A percentile compares a stretch with the other conserved stretches of the same genome.
These are phyloP conservation scores for Myotis myotis DNA, from an alignment of 2,797 vertebrate genomes.

Conservation along the genomic window DNA sequence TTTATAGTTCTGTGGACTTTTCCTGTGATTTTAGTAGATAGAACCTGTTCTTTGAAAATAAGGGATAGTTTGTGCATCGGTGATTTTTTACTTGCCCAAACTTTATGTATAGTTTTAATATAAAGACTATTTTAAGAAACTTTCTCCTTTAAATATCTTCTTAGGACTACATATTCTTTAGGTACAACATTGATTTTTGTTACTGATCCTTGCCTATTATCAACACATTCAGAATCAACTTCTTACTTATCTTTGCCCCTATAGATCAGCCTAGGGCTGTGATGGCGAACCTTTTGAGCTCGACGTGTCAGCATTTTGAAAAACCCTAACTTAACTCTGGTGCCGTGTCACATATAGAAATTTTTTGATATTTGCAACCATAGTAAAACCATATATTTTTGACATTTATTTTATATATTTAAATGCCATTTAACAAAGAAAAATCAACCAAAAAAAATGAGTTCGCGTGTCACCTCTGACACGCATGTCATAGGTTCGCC, in stretches of 20 bases:
- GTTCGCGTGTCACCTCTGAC: no score
- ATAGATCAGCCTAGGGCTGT: neutral
- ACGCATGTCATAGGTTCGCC: no score
- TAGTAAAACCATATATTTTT: no score
- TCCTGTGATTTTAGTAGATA: neutral
- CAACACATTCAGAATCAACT: neutral
- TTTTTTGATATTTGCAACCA: no score
- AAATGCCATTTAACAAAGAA: no score
- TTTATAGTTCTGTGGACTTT: neutral
- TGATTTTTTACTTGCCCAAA: neutral
- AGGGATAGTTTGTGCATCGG: neutral
- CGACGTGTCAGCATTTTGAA: no score
- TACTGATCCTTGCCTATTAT: neutral
- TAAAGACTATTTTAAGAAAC: constrained; percentile 35
- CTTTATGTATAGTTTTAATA: neutral
- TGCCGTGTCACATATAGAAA: no score
- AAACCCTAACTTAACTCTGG: no score
- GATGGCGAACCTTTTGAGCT: no score
- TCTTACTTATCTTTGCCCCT: constrained; percentile 20
- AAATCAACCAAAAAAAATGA: no score
- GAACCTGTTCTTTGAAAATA: constrained; percentile 27
- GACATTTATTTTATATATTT: no score
- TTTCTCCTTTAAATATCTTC: constrained; percentile 3
- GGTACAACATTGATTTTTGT: neutral
- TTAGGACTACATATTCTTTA: neutral